Evolutionary conservation across 2,113 vertebrate species (phyloP).

Genomic region (Ceyx cyanopectus): DNA sequence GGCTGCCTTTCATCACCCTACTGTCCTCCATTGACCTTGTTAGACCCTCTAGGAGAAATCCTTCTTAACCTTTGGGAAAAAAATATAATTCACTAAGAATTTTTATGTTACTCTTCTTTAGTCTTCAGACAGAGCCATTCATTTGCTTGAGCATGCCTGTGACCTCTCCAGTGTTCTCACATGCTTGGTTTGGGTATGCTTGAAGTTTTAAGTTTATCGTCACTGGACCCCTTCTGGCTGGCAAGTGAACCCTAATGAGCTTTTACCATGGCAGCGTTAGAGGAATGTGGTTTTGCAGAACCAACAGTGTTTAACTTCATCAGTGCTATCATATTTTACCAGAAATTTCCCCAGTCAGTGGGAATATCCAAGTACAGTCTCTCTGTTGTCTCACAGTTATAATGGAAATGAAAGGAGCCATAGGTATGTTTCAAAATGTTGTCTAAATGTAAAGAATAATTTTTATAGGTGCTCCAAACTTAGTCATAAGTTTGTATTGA

Average conservation of each 20-base stretch:
- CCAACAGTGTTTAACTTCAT: neutral
- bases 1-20: too few species aligned
- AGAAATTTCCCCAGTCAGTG: neutral
- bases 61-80: neutral
- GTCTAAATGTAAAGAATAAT: neutral
- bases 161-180: neutral
- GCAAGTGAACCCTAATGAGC: neutral
- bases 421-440: neutral
- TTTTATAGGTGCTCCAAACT: neutral
- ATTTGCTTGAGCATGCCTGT: neutral
- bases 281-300: neutral
- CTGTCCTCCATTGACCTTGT: too few species aligned
- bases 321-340: rapidly evolving
- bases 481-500: neutral
- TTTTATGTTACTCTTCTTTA: neutral
- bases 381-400: neutral
- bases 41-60: neutral
- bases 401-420: neutral
- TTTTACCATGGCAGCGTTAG: neutral
- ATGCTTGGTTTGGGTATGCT: neutral
- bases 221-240: neutral
- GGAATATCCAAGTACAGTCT: neutral
- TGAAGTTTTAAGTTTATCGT: neutral
- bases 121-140: neutral
- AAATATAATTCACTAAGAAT: neutral